phyloP scores from a whole-genome alignment of 2,797 vertebrate genomes.

The Buceros bicornis region DNA sequence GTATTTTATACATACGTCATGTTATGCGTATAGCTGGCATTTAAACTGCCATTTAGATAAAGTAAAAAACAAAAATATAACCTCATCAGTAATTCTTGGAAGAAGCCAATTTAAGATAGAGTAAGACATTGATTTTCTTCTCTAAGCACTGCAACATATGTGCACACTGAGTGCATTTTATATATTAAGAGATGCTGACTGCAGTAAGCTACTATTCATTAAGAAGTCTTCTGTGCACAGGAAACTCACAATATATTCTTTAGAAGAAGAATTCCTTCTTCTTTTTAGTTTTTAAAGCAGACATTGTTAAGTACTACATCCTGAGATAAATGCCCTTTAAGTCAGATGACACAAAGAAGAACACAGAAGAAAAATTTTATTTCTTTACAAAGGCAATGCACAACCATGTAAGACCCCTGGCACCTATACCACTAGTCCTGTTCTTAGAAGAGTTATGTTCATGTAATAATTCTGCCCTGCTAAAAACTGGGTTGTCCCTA shows the following conservation, averaged over 20 bases:
- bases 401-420: neutral
- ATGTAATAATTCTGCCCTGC: neutral
- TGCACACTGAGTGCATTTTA: neutral
- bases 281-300: neutral
- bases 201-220: neutral
- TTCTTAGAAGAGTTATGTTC: neutral
- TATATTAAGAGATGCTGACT: neutral
- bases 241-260: neutral
- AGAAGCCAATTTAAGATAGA: neutral
- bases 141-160: neutral
- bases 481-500: conserved; percentile 5
- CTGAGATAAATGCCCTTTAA: neutral
- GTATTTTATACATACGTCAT: neutral
- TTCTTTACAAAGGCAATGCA: neutral
- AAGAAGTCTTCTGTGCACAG: neutral
- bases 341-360: neutral
- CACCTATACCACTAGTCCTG: neutral
- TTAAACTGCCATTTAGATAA: neutral
- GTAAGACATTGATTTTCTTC: neutral
- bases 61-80: neutral
- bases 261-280: neutral
- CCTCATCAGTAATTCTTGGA: neutral
- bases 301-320: neutral
- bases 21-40: neutral
- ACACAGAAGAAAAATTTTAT: neutral